Evolutionary conservation across 2,888 invertebrate species (phyloP), one percentile per base, ranked within the genome.

Genomic region (Drosophila sordidula): DNA sequence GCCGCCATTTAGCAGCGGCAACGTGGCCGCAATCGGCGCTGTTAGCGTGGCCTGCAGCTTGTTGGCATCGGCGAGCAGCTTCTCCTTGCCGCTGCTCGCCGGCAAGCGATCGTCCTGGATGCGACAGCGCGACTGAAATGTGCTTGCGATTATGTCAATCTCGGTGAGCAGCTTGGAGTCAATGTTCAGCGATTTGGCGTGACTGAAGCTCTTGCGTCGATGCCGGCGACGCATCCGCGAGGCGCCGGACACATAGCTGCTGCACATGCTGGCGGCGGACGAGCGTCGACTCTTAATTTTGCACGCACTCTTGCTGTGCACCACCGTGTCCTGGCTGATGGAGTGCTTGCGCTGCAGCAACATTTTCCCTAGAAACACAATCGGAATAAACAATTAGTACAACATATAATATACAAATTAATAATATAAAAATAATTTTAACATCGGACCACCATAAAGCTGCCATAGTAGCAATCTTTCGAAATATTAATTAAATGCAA

Each of bases 91-190:
- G 32, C 71, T 80, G 58, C 73, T 82, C 6, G 69, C 78, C 58
- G 83, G 92, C 90, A 87, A 38, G 4, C 85, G 85, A 62, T 89
- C 90, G 25, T 87, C 88, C 62, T 91, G 89, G 44, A 92, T 91
- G 75, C 90, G 88, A 77, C 93, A 94, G 46, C 92, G 90, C 29
- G 92, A 91, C 0, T 92, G 85, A 77, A 94, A 94, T 58, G 94
- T 95, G 29, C 91, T 90, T 1, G 93, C 91, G 36, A 94, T 90
- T 79, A 95, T 94, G 65, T 95, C 95, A 34, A 94, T 93, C 90
- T 94, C 94, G 6, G 93, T 91, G 50, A 93, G 91, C 29, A 93
- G 81, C 86, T 94, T 93, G 0, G 93, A 93, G 74, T 93, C 93
- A 38, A 92, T 89, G 1, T 90, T 83, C 2, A 88, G 61, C n/a